These are phyloP conservation scores for Phaethon lepturus DNA, from an alignment of 2,113 vertebrate species.

Conservation along the genomic window DNA sequence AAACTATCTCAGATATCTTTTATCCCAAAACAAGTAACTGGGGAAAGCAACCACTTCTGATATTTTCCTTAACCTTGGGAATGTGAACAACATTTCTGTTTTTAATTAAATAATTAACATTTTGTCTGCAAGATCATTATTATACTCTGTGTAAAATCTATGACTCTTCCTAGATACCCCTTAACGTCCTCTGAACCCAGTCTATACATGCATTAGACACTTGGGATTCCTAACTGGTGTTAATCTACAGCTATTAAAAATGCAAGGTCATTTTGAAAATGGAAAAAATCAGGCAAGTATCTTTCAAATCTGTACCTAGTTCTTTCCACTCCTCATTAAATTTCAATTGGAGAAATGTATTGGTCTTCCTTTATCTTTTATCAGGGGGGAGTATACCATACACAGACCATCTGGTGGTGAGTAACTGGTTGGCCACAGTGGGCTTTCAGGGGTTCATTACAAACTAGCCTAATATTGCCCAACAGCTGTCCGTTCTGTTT, in stretches of 20 bases:
- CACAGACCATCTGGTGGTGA: slow-evolving; percentile 28
- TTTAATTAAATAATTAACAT: background rate
- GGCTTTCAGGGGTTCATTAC: background rate
- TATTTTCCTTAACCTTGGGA: background rate
- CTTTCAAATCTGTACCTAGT: background rate
- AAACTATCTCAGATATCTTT: background rate
- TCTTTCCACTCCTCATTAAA: slow-evolving; percentile 46
- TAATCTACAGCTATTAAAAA: slow-evolving; percentile 18
- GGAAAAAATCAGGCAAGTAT: background rate
- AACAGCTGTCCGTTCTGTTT: background rate
- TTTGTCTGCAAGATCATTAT: background rate
- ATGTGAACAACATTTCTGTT: background rate
- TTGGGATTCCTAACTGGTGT: background rate
- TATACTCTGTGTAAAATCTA: background rate
- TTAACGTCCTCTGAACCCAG: background rate
- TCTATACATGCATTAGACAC: background rate
- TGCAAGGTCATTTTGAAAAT: background rate
- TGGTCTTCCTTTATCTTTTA: background rate
- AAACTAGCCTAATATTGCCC: background rate
- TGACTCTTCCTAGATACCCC: background rate
- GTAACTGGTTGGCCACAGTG: background rate
- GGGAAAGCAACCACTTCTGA: background rate
- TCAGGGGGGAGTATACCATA: background rate
- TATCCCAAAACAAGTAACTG: background rate
- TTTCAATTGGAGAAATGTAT: background rate